A percentile compares a stretch with the other conserved stretches of the same genome.
These are phyloP conservation scores for Agrypnus murinus DNA, from an alignment of 2,888 invertebrate genomes.

Conservation along the genomic window DNA sequence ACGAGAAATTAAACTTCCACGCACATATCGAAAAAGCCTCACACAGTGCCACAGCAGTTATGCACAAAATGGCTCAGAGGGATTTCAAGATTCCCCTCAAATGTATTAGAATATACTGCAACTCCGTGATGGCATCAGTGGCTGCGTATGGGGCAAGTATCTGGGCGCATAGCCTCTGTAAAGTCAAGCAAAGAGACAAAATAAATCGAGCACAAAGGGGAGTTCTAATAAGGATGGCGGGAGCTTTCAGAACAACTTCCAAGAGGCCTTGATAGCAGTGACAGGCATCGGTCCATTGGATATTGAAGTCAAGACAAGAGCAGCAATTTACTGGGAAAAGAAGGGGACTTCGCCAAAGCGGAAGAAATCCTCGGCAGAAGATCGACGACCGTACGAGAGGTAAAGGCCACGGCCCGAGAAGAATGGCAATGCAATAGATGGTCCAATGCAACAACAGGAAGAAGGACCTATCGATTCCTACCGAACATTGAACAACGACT, in stretches of 20 bases:
- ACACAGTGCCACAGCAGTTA: background rate
- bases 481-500: no score
- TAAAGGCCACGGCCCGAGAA: background rate
- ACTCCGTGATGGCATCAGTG: background rate
- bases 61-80: background rate
- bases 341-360: background rate
- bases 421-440: background rate
- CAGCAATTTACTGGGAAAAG: background rate
- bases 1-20: background rate
- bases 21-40: background rate
- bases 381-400: background rate
- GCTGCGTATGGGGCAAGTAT: background rate
- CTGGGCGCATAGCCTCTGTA: background rate
- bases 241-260: background rate
- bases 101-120: background rate
- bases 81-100: background rate
- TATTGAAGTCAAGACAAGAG: background rate
- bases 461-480: no score
- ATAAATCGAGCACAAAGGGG: background rate
- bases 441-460: no score
- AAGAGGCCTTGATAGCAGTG: background rate
- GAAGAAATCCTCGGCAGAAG: background rate
- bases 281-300: background rate
- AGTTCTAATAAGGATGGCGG: background rate
- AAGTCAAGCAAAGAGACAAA: background rate